Conservation (phyloP, 2,888 invertebrate genomes). For the Megastigmus dorsalis region DNA sequence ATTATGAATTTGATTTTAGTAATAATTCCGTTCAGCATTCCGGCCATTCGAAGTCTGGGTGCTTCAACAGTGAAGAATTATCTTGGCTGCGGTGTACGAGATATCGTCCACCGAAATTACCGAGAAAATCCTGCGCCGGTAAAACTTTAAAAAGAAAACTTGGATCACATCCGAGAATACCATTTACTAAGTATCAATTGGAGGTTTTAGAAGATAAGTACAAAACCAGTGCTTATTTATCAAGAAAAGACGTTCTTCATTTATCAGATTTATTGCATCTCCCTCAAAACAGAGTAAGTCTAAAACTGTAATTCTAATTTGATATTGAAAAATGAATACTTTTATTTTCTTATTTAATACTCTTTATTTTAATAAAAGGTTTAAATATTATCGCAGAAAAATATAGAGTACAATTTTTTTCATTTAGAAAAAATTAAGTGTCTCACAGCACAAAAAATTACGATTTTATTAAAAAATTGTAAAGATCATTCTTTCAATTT, state of each 20-base stretch:
- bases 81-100: conserved; percentile 83
- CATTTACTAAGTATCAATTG: conserved; percentile 83
- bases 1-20: too few relatives aligned
- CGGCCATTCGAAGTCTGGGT: not conserved
- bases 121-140: conserved; percentile 76
- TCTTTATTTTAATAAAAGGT: conserved; percentile 45
- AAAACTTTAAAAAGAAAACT: conserved; percentile 64
- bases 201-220: conserved; percentile 82
- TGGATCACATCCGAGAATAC: conserved; percentile 77
- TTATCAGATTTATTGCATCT: conserved; percentile 80
- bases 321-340: conserved; percentile 5
- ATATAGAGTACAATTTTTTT: conserved; percentile 32
- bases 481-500: conserved; percentile 1
- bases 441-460: conserved; percentile 18
- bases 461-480: conserved; percentile 2
- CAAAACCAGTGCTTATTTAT: conserved; percentile 81
- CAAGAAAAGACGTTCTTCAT: conserved; percentile 80
- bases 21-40: not conserved
- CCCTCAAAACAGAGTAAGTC: conserved; percentile 81
- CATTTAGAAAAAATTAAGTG: conserved; percentile 27
- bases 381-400: conserved; percentile 40
- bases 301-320: not conserved
- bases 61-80: conserved; percentile 56
- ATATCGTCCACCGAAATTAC: conserved; percentile 83
- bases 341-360: conserved; percentile 24